Evolutionary conservation across 2,888 invertebrate species (phyloP), one percentile per base, ranked within the genome.

Genomic region (Ormyrus nitidulus): DNA sequence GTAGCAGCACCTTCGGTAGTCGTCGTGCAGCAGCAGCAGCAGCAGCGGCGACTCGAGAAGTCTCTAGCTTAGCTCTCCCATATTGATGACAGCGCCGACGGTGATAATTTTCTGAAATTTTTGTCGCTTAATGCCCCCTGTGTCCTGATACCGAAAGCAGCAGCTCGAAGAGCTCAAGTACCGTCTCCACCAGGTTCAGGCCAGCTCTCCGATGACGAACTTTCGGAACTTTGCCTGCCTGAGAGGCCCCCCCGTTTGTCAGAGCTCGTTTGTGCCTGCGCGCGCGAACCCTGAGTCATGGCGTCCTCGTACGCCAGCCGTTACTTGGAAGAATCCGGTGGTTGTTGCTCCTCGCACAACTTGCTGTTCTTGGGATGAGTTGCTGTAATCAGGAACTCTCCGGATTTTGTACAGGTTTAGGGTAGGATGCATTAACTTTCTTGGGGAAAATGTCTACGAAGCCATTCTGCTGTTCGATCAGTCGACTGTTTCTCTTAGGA

Each of bases 41-140:
- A 46, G 51, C 69, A 68, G 77, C 79, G 70, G 59, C 81, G 51
- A 77, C 80, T 68, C 73, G 68, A 56, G 51, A 64, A 53, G 64
- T 70, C 85, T 84, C 82, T 83, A 84, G 83, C 83, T 86, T 87
- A 88, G 88, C 89, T 91, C 91, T 92, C 75, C 75, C 92, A 92
- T 92, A 91, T 92, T 93, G 93, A 93, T 93, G 93, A 92, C 93
- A 93, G 93, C 93, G 93, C 93, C 93, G 92, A 92, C 93, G 91
- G 93, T 93, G 93, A 93, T 93, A 92, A 93, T 93, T 93, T 92
- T 91, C 90, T 91, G 93, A 92, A 93, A 93, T 93, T 93, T 93
- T 92, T 92, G 92, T 92, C 91, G 92, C 79, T 91, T 91, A 93
- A 93, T 93, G 93, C 93, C 93, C 93, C 93, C 93, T 93, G 91